phyloP scores from a whole-genome alignment of 2,888 invertebrate species.

The Ferrisia virgata region DNA sequence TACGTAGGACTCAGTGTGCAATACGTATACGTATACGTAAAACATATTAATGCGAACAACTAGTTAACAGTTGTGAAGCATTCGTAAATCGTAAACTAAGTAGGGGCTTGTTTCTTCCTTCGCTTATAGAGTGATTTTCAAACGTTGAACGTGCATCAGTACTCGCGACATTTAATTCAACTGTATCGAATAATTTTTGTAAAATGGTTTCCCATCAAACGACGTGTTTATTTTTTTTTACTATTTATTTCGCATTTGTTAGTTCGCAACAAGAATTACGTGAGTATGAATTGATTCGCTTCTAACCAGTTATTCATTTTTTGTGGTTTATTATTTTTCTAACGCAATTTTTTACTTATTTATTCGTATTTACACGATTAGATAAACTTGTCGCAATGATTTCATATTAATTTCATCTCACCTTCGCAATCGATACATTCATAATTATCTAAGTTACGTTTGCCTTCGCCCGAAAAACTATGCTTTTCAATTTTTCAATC shows the following conservation, averaged over 20 bases:
- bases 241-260: background rate
- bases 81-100: background rate
- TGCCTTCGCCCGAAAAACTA: too few relatives aligned
- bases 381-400: too few relatives aligned
- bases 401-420: too few relatives aligned
- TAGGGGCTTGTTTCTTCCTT: conserved; percentile 38
- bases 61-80: conserved; percentile 10
- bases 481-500: too few relatives aligned
- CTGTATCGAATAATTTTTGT: background rate
- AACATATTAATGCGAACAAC: conserved; percentile 38
- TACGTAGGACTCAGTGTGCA: conserved; percentile 28
- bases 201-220: background rate
- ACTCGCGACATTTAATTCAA: background rate
- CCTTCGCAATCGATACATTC: too few relatives aligned
- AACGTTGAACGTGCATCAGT: background rate
- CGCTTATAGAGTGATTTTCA: conserved; percentile 6
- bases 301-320: background rate
- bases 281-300: background rate
- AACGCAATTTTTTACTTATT: background rate
- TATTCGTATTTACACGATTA: background rate
- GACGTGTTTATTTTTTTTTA: background rate
- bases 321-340: background rate
- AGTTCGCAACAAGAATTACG: conserved; percentile 8
- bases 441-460: too few relatives aligned
- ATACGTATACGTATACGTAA: too few relatives aligned